phyloP scores from a whole-genome alignment of 2,797 vertebrate species.

The Schizopygopsis malacanthus region DNA sequence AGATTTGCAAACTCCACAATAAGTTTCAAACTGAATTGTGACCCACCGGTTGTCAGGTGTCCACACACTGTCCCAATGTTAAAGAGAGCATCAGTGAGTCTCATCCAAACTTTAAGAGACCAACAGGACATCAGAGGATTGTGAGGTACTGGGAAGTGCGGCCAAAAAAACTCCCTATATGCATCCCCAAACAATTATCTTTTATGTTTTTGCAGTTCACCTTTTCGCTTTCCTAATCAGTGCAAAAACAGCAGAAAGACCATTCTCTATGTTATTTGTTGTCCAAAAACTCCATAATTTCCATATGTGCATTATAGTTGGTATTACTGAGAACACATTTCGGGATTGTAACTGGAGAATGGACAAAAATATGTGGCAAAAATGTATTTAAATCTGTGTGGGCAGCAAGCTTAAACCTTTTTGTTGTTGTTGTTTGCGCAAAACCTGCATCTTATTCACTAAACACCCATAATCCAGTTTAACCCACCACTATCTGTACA shows the following conservation, averaged over 20 bases:
- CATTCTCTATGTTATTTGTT: neutral
- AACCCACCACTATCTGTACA: neutral
- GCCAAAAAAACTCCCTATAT: neutral
- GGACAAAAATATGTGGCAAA: neutral
- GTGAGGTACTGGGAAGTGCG: neutral
- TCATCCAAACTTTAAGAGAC: neutral
- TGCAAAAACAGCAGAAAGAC: neutral
- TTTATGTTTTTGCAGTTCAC: too few relatives aligned
- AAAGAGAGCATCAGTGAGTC: neutral
- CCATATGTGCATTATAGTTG: neutral
- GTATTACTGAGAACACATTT: neutral
- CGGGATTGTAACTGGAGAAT: neutral
- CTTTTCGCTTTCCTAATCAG: neutral
- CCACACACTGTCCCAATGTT: neutral
- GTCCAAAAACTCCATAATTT: neutral
- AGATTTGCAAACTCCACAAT: too few relatives aligned
- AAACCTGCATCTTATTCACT: neutral
- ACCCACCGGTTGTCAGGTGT: neutral
- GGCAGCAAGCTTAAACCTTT: neutral
- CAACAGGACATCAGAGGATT: neutral
- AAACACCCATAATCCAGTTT: conserved; percentile 4
- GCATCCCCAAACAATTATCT: neutral
- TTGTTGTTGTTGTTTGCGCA: neutral
- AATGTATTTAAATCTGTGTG: neutral
- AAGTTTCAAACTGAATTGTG: neutral